phyloP scores from a whole-genome alignment of 1,140 invertebrate genomes.

The Drosophila aff. region DNA sequence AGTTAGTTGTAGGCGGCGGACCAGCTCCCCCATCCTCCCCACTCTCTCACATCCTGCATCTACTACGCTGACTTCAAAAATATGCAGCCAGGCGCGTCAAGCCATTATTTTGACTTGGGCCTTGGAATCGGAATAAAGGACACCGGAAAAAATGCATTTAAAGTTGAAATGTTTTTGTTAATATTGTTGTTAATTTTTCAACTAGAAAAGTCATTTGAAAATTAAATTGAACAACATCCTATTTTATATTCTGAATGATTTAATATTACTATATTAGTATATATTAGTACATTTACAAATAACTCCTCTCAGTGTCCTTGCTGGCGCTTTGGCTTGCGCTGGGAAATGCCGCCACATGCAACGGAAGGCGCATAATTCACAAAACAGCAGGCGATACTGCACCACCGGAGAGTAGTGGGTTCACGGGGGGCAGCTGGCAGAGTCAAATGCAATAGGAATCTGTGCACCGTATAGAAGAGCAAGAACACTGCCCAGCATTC shows the following conservation, averaged over 20 bases:
- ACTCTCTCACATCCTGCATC: constrained; percentile 19
- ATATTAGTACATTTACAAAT: neutral
- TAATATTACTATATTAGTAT: neutral
- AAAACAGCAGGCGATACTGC: constrained; percentile 72
- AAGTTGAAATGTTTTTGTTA: neutral
- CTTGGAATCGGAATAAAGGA: constrained; percentile 24
- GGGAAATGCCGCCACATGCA: constrained; percentile 75
- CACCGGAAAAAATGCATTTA: neutral
- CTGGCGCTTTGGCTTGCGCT: constrained; percentile 35
- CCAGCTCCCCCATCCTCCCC: neutral
- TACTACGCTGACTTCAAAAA: constrained; percentile 70
- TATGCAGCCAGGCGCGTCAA: constrained; percentile 77
- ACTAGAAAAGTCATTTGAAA: too few relatives aligned
- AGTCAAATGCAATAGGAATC: constrained; percentile 60
- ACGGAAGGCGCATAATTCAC: constrained; percentile 82
- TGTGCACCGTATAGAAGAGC: constrained; percentile 44
- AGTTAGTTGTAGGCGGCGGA: constrained; percentile 69
- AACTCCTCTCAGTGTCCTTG: constrained; percentile 5
- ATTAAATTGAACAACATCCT: too few relatives aligned
- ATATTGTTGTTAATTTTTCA: neutral
- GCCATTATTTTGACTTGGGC: constrained; percentile 71
- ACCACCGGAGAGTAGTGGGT: neutral
- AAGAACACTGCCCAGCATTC: constrained; percentile 27
- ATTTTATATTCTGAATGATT: neutral
- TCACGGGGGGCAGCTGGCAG: constrained; percentile 7